phyloP scores from a whole-genome alignment of 2,113 vertebrate species.

The Nothoprocta pentlandii region DNA sequence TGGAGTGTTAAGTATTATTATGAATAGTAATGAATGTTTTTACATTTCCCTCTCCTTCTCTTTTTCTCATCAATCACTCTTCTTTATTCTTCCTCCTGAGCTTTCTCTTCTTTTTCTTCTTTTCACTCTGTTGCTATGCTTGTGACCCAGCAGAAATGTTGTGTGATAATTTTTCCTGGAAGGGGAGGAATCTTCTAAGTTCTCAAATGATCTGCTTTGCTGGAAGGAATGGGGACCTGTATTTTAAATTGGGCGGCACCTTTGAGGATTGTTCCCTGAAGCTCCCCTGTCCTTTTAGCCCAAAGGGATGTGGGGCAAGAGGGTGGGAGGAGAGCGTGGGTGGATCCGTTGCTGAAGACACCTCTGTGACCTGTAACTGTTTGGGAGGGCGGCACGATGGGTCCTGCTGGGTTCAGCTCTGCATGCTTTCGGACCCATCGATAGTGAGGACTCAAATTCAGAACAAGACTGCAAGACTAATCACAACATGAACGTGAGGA shows the following conservation, averaged over 20 bases:
- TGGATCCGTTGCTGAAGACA: slow-evolving; percentile 29
- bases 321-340: not conserved
- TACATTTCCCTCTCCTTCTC: not conserved
- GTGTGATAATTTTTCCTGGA: not conserved
- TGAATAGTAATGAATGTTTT: slow-evolving; percentile 44
- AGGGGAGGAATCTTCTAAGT: not conserved
- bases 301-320: not conserved
- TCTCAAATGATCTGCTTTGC: not conserved
- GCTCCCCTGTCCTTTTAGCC: not conserved
- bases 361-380: slow-evolving; percentile 47
- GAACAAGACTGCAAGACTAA: slow-evolving; percentile 23
- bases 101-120: not conserved
- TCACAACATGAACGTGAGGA: slow-evolving; percentile 22
- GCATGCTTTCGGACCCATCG: slow-evolving; percentile 69
- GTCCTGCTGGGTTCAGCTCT: slow-evolving; percentile 40
- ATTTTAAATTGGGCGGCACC: not conserved
- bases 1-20: slow-evolving; percentile 43
- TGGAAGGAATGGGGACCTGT: not conserved
- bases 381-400: slow-evolving; percentile 1
- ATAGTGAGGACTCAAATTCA: not conserved
- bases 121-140: not conserved
- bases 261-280: slow-evolving; percentile 5
- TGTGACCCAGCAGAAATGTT: slow-evolving; percentile 7
- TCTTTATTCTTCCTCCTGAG: not conserved
- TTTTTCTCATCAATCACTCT: slow-evolving; percentile 8